A percentile compares a stretch with the other conserved stretches of the same genome.
phyloP scores from a whole-genome alignment of 2,797 vertebrate genomes.

The Onychomys torridus region DNA sequence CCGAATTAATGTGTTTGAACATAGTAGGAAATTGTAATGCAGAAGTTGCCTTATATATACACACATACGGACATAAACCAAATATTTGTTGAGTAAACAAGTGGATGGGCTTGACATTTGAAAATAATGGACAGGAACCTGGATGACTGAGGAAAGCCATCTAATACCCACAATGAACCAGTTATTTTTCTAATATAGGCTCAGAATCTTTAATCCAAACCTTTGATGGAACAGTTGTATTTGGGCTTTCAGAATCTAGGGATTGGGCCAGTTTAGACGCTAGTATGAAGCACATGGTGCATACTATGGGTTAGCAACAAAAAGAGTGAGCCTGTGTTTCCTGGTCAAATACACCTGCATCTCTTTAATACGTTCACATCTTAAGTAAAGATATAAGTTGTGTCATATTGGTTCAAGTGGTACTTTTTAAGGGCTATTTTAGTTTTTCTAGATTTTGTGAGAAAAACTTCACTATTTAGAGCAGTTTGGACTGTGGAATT shows the following conservation, averaged over 20 bases:
- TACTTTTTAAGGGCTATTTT: neutral
- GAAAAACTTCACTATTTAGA: neutral
- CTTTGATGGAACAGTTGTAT: neutral
- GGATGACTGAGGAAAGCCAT: neutral
- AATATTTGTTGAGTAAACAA: slow-evolving; percentile 25
- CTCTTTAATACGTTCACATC: neutral
- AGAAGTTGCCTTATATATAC: neutral
- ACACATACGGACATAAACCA: neutral
- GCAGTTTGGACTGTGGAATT: neutral
- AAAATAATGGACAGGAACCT: neutral
- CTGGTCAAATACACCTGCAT: neutral
- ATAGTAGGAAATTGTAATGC: slow-evolving; percentile 1
- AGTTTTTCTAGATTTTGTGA: neutral
- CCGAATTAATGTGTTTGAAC: slow-evolving; percentile 6
- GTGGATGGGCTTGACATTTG: neutral
- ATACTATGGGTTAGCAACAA: neutral
- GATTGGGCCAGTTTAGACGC: neutral
- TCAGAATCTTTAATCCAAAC: neutral
- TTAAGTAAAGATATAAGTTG: neutral
- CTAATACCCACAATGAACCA: neutral
- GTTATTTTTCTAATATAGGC: neutral
- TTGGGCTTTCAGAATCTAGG: slow-evolving; percentile 16
- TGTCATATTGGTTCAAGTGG: neutral
- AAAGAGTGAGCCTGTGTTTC: neutral
- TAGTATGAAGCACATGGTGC: neutral